phyloP scores from a whole-genome alignment of 2,888 invertebrate species.

The Pammene fasciana region DNA sequence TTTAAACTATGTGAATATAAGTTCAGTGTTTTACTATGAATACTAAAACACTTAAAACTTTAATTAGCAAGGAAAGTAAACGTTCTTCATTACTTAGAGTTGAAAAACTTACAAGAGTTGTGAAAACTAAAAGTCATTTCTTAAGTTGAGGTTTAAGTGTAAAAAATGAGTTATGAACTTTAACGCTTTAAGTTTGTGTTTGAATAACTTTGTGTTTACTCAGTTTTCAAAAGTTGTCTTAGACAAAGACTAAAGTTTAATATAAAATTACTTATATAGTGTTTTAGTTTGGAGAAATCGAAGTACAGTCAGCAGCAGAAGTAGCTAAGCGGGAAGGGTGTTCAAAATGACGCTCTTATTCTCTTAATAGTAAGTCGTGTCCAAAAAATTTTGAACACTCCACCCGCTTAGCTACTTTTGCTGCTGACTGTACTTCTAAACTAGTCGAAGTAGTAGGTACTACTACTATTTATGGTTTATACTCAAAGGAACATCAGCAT shows the following conservation, averaged over 20 bases:
- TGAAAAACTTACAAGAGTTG: conserved; percentile 13
- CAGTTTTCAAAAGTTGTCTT: neutral
- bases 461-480: no score
- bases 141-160: conserved; percentile 16
- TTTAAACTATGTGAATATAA: neutral
- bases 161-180: conserved; percentile 10
- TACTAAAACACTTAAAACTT: conserved; percentile 1
- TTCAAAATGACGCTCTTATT: no score
- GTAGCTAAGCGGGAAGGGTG: no score
- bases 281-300: neutral
- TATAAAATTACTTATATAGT: neutral
- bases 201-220: conserved; percentile 7
- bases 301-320: no score
- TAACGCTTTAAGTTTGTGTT: neutral
- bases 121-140: conserved; percentile 22
- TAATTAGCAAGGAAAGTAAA: conserved; percentile 12
- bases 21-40: neutral
- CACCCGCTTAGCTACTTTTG: no score
- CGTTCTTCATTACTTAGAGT: conserved; percentile 16
- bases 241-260: neutral
- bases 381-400: no score
- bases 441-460: no score
- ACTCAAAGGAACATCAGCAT: no score
- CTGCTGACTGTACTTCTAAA: no score
- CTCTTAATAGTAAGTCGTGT: no score